Evolutionary conservation across 2,888 invertebrate genomes (phyloP).

Genomic region (Myopa testacea): DNA sequence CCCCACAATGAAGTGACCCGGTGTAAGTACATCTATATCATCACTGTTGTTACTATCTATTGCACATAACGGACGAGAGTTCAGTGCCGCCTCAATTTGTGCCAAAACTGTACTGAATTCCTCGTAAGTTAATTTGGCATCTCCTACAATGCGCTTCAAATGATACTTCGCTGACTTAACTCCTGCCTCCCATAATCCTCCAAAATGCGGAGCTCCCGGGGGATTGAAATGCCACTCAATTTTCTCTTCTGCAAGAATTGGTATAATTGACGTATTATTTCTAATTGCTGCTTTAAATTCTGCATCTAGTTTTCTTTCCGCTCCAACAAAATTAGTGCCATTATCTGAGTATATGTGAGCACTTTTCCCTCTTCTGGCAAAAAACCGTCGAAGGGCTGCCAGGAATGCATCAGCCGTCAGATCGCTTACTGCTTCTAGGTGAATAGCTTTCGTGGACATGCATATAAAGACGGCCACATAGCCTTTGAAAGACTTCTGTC

Average conservation of each 20-base stretch:
- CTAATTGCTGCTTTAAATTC: too few species aligned
- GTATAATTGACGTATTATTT: too few species aligned
- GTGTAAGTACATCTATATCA: slow-evolving; percentile 7
- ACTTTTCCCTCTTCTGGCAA: background rate
- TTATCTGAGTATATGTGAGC: slow-evolving; percentile 1
- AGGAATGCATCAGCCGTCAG: background rate
- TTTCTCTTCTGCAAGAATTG: too few species aligned
- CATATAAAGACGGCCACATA: slow-evolving; percentile 21
- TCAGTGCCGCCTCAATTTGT: background rate
- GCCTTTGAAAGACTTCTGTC: slow-evolving; percentile 19
- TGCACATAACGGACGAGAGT: background rate
- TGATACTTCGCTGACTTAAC: slow-evolving; percentile 2
- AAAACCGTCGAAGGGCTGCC: background rate
- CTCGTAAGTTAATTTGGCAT: slow-evolving; percentile 8
- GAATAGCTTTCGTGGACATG: slow-evolving; percentile 19
- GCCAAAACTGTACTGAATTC: slow-evolving; percentile 1
- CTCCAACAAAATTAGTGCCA: slow-evolving; percentile 13
- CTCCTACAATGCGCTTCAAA: background rate
- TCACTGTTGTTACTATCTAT: background rate
- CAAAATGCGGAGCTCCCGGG: slow-evolving; percentile 13
- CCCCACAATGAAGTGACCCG: slow-evolving; percentile 18
- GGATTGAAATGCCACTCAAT: too few species aligned
- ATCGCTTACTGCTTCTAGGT: slow-evolving; percentile 19
- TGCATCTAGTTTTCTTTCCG: background rate
- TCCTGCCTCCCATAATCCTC: slow-evolving; percentile 16